Evolutionary conservation across 2,113 vertebrate genomes (phyloP).

Genomic region (Acanthochromis polyacanthus): DNA sequence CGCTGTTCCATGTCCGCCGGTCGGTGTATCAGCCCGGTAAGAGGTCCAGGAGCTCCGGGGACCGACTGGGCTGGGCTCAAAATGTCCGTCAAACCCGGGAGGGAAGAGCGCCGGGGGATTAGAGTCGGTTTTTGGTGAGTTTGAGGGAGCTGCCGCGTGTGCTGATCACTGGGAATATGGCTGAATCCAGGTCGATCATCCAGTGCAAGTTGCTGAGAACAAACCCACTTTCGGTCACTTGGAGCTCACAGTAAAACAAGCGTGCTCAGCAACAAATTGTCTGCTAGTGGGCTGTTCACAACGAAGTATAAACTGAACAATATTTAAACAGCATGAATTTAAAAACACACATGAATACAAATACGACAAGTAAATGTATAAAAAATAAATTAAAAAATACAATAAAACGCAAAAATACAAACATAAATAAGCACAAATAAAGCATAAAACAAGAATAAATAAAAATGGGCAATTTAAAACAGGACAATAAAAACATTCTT

Average conservation of each 20-base stretch:
- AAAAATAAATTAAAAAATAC: too few relatives aligned
- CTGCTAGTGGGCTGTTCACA: too few relatives aligned
- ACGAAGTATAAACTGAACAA: too few relatives aligned
- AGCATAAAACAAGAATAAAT: too few relatives aligned
- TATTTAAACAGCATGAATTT: too few relatives aligned
- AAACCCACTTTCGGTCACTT: conserved; percentile 11
- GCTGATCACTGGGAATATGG: conserved; percentile 68
- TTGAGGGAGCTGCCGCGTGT: conserved; percentile 53
- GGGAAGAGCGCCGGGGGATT: neutral
- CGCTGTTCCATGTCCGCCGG: conserved; percentile 65
- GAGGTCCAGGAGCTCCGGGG: conserved; percentile 25
- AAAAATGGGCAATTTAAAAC: too few relatives aligned
- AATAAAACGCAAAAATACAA: too few relatives aligned
- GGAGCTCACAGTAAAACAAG: conserved; percentile 60
- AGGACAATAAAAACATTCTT: too few relatives aligned
- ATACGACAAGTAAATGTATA: too few relatives aligned
- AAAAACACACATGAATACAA: too few relatives aligned
- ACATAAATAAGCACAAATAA: too few relatives aligned
- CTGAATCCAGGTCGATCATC: conserved; percentile 59
- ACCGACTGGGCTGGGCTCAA: neutral
- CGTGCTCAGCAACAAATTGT: too few relatives aligned
- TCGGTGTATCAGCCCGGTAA: conserved; percentile 20
- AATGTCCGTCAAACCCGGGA: neutral
- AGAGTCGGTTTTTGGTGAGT: neutral
- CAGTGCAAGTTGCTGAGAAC: neutral